Base-by-base conservation (phyloP, 1,140 invertebrate genomes). In the Carposina sasakii region DNA sequence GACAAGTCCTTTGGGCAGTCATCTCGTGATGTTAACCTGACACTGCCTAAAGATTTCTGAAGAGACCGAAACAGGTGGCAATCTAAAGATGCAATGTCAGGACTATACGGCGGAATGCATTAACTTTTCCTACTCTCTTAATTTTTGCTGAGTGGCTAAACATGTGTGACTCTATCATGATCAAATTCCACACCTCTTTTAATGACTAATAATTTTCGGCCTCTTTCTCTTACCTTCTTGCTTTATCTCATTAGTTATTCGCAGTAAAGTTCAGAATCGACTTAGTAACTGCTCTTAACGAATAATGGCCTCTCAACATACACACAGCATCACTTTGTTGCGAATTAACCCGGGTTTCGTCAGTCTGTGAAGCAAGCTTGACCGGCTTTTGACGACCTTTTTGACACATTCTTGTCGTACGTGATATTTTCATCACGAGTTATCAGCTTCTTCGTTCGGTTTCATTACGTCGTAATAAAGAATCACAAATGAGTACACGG, bases 121-220 rank as follows among this genome's bases (percentile, higher is more conserved):
- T 17, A 45, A 40, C 24, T 41, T 24, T 3, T 31, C 42, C 42
- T n/a, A n/a, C n/a, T n/a, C n/a, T n/a, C n/a, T n/a, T n/a, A n/a
- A n/a, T n/a, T 70, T 71, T 52, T 74, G 60, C 23, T 44, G 52
- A 48, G 57, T 66, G 52, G 54, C 46, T 48, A 64, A 57, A 55
- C 48, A 63, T 26, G 55, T 67, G 50, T 73, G 63, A 53, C 60
- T 48, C 72, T 76, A 48, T 67, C 61, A n/a, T 67, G 62, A 40
- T 73, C 54, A 52, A 67, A 67, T 3, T 57, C 49, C n/a, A n/a
- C 19, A 70, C 60, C 22, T 58, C 56, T 48, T 39, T 56, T 63
- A 31, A 62, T 66, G 44, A 41, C 56, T 49, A 67, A 60, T n/a
- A n/a, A n/a, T n/a, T 64, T 55, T 61, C 49, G 63, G 63, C 21